Percentiles rank a stretch among this genome's conserved stretches.
phyloP scores from a whole-genome alignment of 37 sponge, comb jelly and placozoan genomes.

The Trichoplax adhaerens region DNA sequence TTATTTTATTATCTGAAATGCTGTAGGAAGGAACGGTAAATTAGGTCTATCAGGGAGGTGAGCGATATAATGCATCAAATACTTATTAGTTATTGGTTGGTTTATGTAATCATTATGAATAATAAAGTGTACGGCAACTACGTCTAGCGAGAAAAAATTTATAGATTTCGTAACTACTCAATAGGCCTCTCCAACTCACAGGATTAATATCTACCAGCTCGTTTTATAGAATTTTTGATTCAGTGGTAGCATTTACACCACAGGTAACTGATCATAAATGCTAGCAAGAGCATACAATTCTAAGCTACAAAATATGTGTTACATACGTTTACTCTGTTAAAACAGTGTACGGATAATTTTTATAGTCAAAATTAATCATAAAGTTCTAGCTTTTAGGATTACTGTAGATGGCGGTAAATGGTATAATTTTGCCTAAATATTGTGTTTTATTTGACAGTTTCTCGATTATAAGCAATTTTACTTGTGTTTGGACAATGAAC shows the following conservation, averaged over 20 bases:
- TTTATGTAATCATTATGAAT: no score
- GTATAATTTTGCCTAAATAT: background rate
- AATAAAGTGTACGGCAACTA: no score
- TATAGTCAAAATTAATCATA: no score
- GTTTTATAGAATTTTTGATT: conserved; percentile 26
- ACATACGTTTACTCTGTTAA: background rate
- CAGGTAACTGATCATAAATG: no score
- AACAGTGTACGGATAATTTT: background rate
- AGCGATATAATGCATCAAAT: background rate
- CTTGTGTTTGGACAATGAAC: conserved; percentile 48
- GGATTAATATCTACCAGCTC: conserved; percentile 56
- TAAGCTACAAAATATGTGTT: conserved; percentile 11
- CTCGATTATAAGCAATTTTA: conserved; percentile 77
- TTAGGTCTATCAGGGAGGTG: conserved; percentile 43
- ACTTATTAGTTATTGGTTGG: background rate
- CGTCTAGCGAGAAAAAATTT: no score
- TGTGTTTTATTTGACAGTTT: conserved; percentile 26
- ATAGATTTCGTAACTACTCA: background rate
- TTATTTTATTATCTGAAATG: background rate
- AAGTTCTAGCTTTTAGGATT: no score
- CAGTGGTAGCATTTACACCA: no score
- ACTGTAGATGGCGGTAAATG: background rate
- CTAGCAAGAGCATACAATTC: conserved; percentile 27
- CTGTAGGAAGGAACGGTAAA: conserved; percentile 12
- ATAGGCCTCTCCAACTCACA: conserved; percentile 23